These are phyloP conservation scores for Trichogramma dendrolimi DNA, from an alignment of 2,888 invertebrate genomes.

Conservation along the genomic window DNA sequence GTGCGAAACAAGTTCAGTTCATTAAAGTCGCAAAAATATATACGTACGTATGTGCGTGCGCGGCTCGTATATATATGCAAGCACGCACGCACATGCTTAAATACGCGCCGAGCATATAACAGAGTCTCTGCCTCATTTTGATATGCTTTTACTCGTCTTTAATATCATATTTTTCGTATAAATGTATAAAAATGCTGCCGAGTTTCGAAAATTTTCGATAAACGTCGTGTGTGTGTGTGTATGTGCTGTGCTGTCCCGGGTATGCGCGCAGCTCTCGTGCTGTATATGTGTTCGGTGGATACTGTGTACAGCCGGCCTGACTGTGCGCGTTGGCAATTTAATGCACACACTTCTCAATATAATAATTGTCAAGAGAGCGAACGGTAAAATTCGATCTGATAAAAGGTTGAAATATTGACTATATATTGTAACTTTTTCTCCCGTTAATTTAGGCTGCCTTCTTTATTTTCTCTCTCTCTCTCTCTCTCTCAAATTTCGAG, in stretches of 20 bases:
- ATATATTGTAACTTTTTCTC: neutral
- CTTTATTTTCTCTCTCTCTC: neutral
- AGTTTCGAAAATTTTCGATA: no score
- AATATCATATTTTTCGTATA: slow-evolving; percentile 10
- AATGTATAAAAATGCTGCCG: no score
- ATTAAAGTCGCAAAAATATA: slow-evolving; percentile 5
- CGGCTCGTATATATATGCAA: neutral
- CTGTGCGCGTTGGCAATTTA: no score
- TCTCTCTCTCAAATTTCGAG: neutral
- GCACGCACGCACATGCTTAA: neutral
- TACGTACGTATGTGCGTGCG: neutral
- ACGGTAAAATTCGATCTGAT: no score
- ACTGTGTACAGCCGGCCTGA: no score
- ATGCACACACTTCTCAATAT: no score
- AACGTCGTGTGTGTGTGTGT: no score
- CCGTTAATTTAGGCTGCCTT: neutral
- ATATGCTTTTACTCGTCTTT: slow-evolving; percentile 11
- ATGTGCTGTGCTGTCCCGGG: no score
- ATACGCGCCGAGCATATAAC: slow-evolving; percentile 5
- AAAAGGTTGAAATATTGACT: no score
- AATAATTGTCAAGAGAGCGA: no score
- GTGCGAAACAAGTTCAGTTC: slow-evolving; percentile 19
- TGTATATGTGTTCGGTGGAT: no score
- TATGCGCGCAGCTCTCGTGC: no score
- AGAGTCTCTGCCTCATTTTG: slow-evolving; percentile 2